phyloP scores from a whole-genome alignment of 2,888 invertebrate species.

The Cataglyphis livida region DNA sequence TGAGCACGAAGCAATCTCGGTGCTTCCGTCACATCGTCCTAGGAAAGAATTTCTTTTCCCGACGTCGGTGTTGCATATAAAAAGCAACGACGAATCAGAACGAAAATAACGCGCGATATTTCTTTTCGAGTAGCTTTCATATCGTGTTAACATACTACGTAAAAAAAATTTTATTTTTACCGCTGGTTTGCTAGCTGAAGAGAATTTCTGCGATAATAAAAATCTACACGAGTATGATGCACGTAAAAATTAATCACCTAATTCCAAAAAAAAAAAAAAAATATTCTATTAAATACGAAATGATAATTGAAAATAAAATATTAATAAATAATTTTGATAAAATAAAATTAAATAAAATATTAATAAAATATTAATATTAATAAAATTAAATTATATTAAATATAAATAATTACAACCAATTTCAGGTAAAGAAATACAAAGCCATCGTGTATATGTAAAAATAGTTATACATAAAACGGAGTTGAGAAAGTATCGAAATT shows the following conservation, averaged over 20 bases:
- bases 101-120: slow-evolving; percentile 42
- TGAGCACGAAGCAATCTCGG: slow-evolving; percentile 70
- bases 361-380: no score
- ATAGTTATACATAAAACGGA: background rate
- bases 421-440: background rate
- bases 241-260: background rate
- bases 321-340: background rate
- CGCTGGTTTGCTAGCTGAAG: background rate
- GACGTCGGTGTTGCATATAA: slow-evolving; percentile 36
- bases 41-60: slow-evolving; percentile 50
- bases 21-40: slow-evolving; percentile 66
- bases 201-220: background rate
- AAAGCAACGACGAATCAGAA: slow-evolving; percentile 28
- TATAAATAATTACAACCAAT: background rate
- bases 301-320: background rate
- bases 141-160: background rate
- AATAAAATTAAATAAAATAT: no score
- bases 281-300: background rate
- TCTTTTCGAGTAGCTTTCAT: slow-evolving; percentile 7
- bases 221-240: no score
- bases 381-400: no score
- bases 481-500: slow-evolving; percentile 38
- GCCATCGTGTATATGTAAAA: background rate
- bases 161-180: background rate
- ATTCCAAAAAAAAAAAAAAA: background rate